Evolutionary conservation across 2,797 vertebrate genomes (phyloP), one percentile per base, ranked within the genome.

Genomic region (Octomys mimax): DNA sequence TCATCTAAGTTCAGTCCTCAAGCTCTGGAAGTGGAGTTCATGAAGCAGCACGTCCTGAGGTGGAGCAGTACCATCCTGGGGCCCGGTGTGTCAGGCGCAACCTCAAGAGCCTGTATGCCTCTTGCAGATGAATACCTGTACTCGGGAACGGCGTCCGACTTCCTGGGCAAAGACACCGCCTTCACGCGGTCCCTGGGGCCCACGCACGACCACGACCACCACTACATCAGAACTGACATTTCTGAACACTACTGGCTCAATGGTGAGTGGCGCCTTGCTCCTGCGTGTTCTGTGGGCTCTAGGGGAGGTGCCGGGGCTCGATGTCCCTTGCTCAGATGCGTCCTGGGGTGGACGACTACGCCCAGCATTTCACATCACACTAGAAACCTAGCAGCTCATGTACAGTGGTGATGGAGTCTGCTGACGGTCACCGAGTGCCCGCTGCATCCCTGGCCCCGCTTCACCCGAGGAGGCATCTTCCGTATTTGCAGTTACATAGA

Each of bases 241-340:
- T 99, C 99, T 13, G 99, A 99, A 75, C 99, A 99, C 98, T 99
- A 99, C 98, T 99, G 99, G 99, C 99, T 99, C 98, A 99, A 99
- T 81, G 99, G 99, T 99, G 99, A 98, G 98, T 98, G 94, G 95
- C 61, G 84, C 91, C 36, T 68, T 96, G 97, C 79, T 96, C 6
- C 14, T 18, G 54, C 4, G 54, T 57, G 54, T 57, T 57, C 54
- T 18, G 16, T 5, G 13, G 14, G 54, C 5, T 2, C 54, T 18
- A 4, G 2, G 54, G 54, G 54, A 57, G 54, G 13, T 18, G 16
- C 16, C 16, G 14, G 54, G 5, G 54, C 16, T 16, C 54, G 3
- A 3, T 57, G 54, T 57, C 54, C 54, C 14, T 57, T 57, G 54
- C 14, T 57, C 54, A 57, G 54, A 16, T 57, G 54, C 14, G 52